These are phyloP conservation scores for Sternotherus odoratus DNA, from an alignment of 2,797 vertebrate species.

Conservation along the genomic window DNA sequence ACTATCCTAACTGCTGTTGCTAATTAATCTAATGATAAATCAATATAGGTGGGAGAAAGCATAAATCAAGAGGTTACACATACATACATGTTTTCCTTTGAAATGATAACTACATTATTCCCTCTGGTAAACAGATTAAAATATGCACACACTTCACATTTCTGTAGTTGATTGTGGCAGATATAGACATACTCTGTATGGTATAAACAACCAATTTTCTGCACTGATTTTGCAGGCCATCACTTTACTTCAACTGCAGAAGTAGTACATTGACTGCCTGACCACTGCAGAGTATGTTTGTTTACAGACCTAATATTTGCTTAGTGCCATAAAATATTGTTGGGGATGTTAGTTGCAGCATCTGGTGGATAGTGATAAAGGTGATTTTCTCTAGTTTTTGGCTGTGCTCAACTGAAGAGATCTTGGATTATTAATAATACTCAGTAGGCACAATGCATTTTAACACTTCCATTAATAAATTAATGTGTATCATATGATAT, in stretches of 20 bases:
- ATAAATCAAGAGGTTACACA: neutral
- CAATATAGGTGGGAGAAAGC: neutral
- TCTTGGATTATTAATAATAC: neutral
- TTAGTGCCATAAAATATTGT: neutral
- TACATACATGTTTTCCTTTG: neutral
- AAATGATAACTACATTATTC: neutral
- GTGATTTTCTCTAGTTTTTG: neutral
- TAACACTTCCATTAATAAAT: neutral
- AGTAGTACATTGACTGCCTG: neutral
- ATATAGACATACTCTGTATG: neutral
- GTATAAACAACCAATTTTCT: neutral
- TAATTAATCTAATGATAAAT: neutral
- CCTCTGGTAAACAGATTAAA: neutral
- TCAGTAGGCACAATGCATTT: neutral
- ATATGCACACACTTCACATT: rapidly evolving
- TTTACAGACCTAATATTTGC: neutral
- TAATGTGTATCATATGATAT: neutral
- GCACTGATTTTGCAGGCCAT: rapidly evolving
- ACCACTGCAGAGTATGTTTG: neutral
- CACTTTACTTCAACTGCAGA: neutral
- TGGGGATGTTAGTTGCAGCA: neutral
- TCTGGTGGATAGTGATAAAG: neutral
- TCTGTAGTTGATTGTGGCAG: neutral
- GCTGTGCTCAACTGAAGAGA: neutral
- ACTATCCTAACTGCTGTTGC: neutral